These are phyloP conservation scores for Cisticola juncidis DNA, from an alignment of 2,113 vertebrate genomes.

Conservation along the genomic window DNA sequence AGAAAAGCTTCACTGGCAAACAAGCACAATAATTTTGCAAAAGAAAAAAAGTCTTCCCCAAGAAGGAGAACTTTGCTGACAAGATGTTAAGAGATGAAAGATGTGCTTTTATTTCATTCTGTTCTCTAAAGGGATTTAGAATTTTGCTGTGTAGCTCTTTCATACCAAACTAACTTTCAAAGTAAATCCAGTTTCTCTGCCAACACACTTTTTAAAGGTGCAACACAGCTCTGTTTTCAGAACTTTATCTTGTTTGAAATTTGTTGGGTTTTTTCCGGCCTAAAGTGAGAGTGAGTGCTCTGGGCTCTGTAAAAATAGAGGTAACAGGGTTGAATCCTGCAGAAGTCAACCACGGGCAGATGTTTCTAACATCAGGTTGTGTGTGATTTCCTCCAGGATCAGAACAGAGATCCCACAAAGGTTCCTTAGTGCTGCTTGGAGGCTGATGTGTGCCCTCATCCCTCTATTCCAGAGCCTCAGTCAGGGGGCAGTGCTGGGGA, in stretches of 20 bases:
- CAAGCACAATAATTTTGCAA: slow-evolving; percentile 25
- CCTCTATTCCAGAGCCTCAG: neutral
- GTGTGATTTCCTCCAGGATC: neutral
- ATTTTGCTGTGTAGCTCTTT: slow-evolving; percentile 50
- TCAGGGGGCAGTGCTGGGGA: neutral
- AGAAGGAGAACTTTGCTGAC: slow-evolving; percentile 67
- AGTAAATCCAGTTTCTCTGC: neutral
- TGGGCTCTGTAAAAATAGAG: neutral
- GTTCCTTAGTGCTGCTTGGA: neutral
- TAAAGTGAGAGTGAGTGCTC: neutral
- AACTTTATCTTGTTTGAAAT: neutral
- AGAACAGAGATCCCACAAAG: neutral
- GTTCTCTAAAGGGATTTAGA: slow-evolving; percentile 62
- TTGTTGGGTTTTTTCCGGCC: neutral
- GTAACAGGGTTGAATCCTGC: neutral
- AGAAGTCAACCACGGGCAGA: neutral
- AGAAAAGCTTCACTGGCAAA: slow-evolving; percentile 64
- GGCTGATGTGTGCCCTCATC: neutral
- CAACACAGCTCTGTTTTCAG: neutral
- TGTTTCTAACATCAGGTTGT: neutral
- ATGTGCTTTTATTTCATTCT: slow-evolving; percentile 49
- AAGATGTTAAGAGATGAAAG: slow-evolving; percentile 49
- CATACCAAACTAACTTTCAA: slow-evolving; percentile 28
- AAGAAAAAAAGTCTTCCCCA: slow-evolving; percentile 41
- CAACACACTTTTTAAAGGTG: slow-evolving; percentile 29